These are phyloP conservation scores for Bellardia bayeri DNA, from an alignment of 2,888 invertebrate genomes.

Conservation along the genomic window DNA sequence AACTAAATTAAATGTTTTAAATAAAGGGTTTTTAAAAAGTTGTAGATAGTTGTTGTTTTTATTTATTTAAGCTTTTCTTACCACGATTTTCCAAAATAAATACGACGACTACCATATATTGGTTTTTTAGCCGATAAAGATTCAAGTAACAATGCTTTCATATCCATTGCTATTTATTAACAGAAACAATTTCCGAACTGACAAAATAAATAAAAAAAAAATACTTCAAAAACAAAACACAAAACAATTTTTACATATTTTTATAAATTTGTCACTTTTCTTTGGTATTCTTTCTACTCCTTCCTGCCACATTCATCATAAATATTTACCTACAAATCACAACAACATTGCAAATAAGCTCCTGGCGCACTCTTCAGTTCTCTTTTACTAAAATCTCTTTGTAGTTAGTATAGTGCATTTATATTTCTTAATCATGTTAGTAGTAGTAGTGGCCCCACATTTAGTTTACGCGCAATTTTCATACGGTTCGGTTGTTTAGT, in stretches of 20 bases:
- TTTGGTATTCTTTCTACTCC: no score
- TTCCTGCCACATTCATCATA: no score
- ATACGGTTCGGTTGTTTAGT: not conserved
- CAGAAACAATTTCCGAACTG: slow-evolving; percentile 6
- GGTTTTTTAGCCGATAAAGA: slow-evolving; percentile 70
- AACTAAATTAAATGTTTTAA: slow-evolving; percentile 26
- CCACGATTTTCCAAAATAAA: slow-evolving; percentile 70
- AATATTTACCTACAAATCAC: no score
- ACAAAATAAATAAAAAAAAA: not conserved
- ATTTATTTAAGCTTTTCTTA: not conserved
- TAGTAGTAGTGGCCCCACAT: not conserved
- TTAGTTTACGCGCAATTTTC: slow-evolving; percentile 4
- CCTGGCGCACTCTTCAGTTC: not conserved
- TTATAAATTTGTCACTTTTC: not conserved
- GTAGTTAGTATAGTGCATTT: not conserved
- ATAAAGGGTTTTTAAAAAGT: not conserved
- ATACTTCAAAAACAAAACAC: not conserved
- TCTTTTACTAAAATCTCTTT: not conserved
- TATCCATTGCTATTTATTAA: slow-evolving; percentile 68
- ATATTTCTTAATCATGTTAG: not conserved
- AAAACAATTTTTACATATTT: not conserved
- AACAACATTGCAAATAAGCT: not conserved
- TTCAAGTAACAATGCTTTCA: slow-evolving; percentile 71
- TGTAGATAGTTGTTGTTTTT: not conserved
- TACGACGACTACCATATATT: slow-evolving; percentile 55